Percentiles rank a stretch among this genome's conserved stretches.
phyloP scores from a whole-genome alignment of 2,888 invertebrate species.

The Volucella zonaria region DNA sequence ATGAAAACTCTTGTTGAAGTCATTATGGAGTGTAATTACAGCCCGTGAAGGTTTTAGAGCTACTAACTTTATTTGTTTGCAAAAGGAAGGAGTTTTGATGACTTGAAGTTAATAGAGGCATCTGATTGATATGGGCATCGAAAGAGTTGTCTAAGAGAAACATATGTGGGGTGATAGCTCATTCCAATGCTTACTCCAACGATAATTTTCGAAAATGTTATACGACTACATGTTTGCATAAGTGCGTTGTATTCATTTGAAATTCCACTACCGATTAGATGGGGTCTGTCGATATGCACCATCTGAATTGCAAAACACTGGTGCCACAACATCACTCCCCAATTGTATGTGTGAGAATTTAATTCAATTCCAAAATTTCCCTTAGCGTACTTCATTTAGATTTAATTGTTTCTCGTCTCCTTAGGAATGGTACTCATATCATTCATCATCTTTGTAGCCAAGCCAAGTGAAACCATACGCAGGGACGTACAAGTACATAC shows the following conservation, averaged over 20 bases:
- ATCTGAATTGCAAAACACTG: conserved; percentile 49
- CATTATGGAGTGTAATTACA: conserved; percentile 53
- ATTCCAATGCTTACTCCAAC: no score
- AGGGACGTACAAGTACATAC: conserved; percentile 14
- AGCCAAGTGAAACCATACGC: conserved; percentile 10
- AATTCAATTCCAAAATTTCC: conserved; percentile 33
- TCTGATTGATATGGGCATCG: no score
- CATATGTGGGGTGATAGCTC: no score
- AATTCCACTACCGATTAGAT: no score
- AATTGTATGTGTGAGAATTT: conserved; percentile 13
- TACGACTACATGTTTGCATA: no score
- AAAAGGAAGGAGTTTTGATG: conserved; percentile 16
- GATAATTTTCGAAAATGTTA: no score
- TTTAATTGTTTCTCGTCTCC: conserved; percentile 67
- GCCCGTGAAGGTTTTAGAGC: conserved; percentile 52
- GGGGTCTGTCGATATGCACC: no score
- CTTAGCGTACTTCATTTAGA: conserved; percentile 65
- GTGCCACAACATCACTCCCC: conserved; percentile 27
- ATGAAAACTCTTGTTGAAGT: conserved; percentile 5
- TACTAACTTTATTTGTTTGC: conserved; percentile 46
- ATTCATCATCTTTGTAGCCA: conserved; percentile 56
- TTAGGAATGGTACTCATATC: conserved; percentile 20
- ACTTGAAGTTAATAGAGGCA: background rate
- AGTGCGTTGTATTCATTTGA: no score
- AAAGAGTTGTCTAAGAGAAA: no score